phyloP scores from a whole-genome alignment of 2,797 vertebrate genomes.

The Bradypodion ventrale region DNA sequence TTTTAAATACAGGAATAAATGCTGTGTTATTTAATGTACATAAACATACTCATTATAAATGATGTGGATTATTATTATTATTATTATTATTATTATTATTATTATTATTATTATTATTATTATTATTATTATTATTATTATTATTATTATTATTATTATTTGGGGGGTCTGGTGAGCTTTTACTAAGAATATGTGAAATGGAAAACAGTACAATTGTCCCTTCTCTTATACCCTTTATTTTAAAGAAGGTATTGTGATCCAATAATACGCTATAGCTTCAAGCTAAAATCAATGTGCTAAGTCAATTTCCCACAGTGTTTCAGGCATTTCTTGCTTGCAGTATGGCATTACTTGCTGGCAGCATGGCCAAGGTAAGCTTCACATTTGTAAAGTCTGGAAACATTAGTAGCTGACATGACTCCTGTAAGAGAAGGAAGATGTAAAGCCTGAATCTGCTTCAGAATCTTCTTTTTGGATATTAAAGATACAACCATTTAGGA shows the following conservation, averaged over 20 bases:
- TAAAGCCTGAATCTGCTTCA: not conserved
- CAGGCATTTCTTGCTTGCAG: not conserved
- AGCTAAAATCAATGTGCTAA: not conserved
- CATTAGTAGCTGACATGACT: not conserved
- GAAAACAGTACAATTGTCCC: not conserved
- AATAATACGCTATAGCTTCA: not conserved
- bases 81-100: too few species aligned
- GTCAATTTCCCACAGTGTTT: not conserved
- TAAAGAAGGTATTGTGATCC: not conserved
- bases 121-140: too few species aligned
- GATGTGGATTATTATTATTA: not conserved
- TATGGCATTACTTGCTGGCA: not conserved
- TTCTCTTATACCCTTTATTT: not conserved
- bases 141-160: too few species aligned
- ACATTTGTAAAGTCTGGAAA: not conserved
- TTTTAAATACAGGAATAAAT: not conserved
- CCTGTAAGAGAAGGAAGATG: not conserved
- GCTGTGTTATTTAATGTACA: not conserved
- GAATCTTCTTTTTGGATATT: too few species aligned
- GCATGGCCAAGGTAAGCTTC: not conserved
- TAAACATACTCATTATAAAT: not conserved
- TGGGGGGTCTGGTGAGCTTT: not conserved
- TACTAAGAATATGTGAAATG: not conserved
- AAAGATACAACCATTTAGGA: not conserved
- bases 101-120: too few species aligned